Evolutionary conservation across 2,888 invertebrate species (phyloP).

Genomic region (Ichneumoninae sp.): DNA sequence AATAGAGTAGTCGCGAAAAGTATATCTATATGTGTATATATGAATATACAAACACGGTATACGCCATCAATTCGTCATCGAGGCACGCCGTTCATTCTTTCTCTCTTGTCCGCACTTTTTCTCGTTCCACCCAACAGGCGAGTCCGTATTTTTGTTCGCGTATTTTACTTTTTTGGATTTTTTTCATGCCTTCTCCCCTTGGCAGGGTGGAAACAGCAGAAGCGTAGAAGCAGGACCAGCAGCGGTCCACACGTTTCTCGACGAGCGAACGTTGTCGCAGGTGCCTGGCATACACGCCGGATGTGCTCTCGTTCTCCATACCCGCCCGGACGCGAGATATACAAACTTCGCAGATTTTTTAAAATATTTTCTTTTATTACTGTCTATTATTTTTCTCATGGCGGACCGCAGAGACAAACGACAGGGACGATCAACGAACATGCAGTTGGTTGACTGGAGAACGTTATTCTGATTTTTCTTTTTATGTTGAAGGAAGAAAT

Average conservation of each 20-base stretch:
- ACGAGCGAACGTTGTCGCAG: conserved; percentile 49
- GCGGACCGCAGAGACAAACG: neutral
- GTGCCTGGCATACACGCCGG: conserved; percentile 37
- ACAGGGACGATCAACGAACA: neutral
- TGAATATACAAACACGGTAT: conserved; percentile 3
- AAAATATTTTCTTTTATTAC: conserved; percentile 11
- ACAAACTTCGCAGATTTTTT: conserved; percentile 26
- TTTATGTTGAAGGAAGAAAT: too few relatives aligned
- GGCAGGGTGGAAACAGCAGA: conserved; percentile 6
- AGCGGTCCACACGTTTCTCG: conserved; percentile 35
- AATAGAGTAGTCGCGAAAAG: neutral
- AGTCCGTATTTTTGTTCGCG: conserved; percentile 32
- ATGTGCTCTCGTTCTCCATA: conserved; percentile 41
- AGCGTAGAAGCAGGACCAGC: conserved; percentile 7
- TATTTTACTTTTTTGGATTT: conserved; percentile 47
- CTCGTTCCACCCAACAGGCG: conserved; percentile 25
- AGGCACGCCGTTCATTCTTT: conserved; percentile 12
- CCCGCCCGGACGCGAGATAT: neutral
- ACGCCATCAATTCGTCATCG: conserved; percentile 46
- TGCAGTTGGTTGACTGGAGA: neutral
- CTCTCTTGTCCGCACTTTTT: conserved; percentile 19
- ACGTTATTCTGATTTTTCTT: too few relatives aligned
- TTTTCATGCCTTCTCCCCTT: neutral
- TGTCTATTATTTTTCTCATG: conserved; percentile 24
- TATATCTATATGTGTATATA: neutral